phyloP scores from a whole-genome alignment of 2,888 invertebrate genomes.

The Odontocolon sp. region DNA sequence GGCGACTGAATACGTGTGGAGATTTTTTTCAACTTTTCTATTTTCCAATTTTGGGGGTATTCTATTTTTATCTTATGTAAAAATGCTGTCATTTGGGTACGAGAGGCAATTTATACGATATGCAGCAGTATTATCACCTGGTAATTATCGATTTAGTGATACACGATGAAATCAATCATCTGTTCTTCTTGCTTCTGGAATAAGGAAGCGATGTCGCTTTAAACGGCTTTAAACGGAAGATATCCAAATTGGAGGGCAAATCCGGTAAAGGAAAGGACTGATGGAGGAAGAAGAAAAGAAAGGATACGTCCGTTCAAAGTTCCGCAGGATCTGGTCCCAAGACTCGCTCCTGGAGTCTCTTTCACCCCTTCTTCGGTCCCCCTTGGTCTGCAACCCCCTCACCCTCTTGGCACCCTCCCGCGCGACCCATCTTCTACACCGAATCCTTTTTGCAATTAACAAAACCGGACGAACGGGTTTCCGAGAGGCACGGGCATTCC shows the following conservation, averaged over 20 bases:
- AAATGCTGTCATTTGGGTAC: no score
- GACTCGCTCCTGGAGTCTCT: constrained; percentile 32
- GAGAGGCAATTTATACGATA: no score
- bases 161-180: no score
- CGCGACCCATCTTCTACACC: constrained; percentile 64
- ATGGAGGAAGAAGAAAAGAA: constrained; percentile 3
- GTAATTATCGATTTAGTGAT: no score
- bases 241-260: constrained; percentile 21
- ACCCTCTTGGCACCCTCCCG: constrained; percentile 52
- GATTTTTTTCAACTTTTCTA: no score
- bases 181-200: no score
- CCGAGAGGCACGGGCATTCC: constrained; percentile 77
- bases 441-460: constrained; percentile 80
- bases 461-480: constrained; percentile 79
- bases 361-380: constrained; percentile 9
- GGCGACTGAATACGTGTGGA: no score
- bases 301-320: constrained; percentile 36
- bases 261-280: background rate
- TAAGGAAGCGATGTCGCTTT: no score
- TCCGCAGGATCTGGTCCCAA: constrained; percentile 34
- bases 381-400: background rate
- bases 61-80: no score
- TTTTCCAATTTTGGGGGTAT: no score
- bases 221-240: constrained; percentile 35
- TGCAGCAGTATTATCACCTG: no score